These are phyloP conservation scores for Aurelia sp. DNA, from an alignment of 30 jellyfish, hydroid and myxozoan genomes.

Conservation along the genomic window DNA sequence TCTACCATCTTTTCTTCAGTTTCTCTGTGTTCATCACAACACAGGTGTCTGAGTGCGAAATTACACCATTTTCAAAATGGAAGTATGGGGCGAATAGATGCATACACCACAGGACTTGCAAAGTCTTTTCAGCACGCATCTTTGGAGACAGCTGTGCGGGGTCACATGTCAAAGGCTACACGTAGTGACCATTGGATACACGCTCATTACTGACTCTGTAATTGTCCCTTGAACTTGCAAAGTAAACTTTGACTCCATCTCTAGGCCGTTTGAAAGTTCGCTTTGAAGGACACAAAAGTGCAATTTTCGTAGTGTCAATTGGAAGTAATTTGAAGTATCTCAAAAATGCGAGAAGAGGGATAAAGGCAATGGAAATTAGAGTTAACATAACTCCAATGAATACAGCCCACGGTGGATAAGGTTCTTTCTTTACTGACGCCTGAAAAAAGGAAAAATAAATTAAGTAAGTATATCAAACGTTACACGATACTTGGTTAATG, in stretches of 20 bases:
- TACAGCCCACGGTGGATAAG: conserved; percentile 95
- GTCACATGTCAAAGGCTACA: neutral
- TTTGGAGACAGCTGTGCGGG: no score
- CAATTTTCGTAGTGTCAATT: conserved; percentile 27
- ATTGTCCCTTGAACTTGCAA: conserved; percentile 43
- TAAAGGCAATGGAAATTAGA: conserved; percentile 74
- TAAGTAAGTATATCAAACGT: neutral
- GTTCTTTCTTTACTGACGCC: conserved; percentile 64
- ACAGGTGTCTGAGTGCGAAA: no score
- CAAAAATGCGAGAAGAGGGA: conserved; percentile 86
- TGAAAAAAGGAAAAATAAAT: conserved; percentile 16
- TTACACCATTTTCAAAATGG: no score
- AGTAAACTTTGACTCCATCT: conserved; percentile 47
- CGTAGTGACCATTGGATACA: conserved; percentile 39
- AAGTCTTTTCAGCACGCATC: no score
- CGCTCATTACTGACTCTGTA: neutral
- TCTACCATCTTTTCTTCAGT: no score
- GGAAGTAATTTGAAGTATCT: conserved; percentile 76
- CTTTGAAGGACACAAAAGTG: conserved; percentile 43
- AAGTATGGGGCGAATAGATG: no score
- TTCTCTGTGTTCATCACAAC: no score
- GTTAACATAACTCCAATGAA: conserved; percentile 82
- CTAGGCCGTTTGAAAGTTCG: conserved; percentile 26
- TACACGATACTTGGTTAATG: neutral
- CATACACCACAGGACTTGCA: no score